Percentiles rank a stretch among this genome's conserved stretches.
Evolutionary conservation across 2,797 vertebrate genomes (phyloP).

Genomic region (Tragopan temminckii): DNA sequence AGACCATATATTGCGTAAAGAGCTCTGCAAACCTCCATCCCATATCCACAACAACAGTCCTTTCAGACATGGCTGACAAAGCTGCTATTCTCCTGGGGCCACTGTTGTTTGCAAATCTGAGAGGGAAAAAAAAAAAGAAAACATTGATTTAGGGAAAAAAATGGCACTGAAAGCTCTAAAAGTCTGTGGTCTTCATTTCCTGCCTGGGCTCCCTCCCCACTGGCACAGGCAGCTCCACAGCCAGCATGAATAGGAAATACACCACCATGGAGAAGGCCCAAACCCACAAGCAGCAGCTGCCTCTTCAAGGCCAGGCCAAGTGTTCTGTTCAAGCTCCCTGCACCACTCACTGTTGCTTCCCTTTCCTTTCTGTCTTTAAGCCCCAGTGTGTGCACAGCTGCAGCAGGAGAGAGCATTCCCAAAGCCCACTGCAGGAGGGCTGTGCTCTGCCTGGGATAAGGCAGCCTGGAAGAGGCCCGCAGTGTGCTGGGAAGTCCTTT

Average conservation of each 20-base stretch:
- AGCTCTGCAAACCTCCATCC: neutral
- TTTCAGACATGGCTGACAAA: neutral
- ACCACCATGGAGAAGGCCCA: neutral
- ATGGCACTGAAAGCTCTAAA: neutral
- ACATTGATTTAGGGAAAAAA: neutral
- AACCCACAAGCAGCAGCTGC: neutral
- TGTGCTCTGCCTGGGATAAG: no score
- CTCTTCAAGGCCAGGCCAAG: neutral
- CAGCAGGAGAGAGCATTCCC: neutral
- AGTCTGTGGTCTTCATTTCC: neutral
- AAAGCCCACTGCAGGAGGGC: neutral
- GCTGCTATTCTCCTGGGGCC: neutral
- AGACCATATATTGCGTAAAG: neutral
- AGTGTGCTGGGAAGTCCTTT: no score
- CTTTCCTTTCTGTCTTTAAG: neutral
- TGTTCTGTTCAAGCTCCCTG: neutral
- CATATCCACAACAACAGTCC: neutral
- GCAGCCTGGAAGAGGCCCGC: no score
- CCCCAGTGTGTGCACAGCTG: accelerated
- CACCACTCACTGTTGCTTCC: neutral
- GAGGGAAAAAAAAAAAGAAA: neutral
- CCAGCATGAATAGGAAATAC: neutral
- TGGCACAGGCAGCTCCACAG: neutral
- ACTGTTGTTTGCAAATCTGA: neutral
- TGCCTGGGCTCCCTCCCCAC: neutral